A percentile compares a stretch with the other conserved stretches of the same genome.
Evolutionary conservation across 2,888 invertebrate genomes (phyloP).

Genomic region (Ernsta delagoae): DNA sequence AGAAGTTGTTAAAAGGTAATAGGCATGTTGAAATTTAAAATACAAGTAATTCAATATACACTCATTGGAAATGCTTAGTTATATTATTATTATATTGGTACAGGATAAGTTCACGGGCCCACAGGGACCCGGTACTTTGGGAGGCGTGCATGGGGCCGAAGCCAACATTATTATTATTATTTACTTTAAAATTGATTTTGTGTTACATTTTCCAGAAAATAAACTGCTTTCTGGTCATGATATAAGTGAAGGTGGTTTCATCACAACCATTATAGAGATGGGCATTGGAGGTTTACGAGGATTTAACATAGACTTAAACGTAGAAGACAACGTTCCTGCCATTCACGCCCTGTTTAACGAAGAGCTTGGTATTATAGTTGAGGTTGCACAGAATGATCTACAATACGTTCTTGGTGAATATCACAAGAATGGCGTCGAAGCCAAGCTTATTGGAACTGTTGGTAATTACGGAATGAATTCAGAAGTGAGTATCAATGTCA

Average conservation of each 20-base stretch:
- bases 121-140: no score
- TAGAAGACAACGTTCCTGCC: slow-evolving; percentile 72
- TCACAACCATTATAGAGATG: slow-evolving; percentile 97
- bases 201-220: slow-evolving; percentile 74
- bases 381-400: slow-evolving; percentile 85
- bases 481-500: slow-evolving; percentile 46
- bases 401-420: slow-evolving; percentile 86
- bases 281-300: slow-evolving; percentile 97
- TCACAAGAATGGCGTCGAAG: slow-evolving; percentile 84
- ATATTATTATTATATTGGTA: no score
- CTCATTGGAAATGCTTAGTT: no score
- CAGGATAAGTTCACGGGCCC: no score
- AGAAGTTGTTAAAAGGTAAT: slow-evolving; percentile 90
- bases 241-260: slow-evolving; percentile 97
- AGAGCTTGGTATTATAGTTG: slow-evolving; percentile 94
- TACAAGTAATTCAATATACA: no score
- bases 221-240: slow-evolving; percentile 95
- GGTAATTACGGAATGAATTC: slow-evolving; percentile 88
- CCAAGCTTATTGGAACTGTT: slow-evolving; percentile 88
- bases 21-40: not conserved
- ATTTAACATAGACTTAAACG: slow-evolving; percentile 86
- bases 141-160: no score
- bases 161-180: no score
- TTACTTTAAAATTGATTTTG: no score
- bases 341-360: slow-evolving; percentile 92